Evolutionary conservation across 2,797 vertebrate genomes (phyloP), one percentile per base, ranked within the genome.

Genomic region (Octomys mimax): DNA sequence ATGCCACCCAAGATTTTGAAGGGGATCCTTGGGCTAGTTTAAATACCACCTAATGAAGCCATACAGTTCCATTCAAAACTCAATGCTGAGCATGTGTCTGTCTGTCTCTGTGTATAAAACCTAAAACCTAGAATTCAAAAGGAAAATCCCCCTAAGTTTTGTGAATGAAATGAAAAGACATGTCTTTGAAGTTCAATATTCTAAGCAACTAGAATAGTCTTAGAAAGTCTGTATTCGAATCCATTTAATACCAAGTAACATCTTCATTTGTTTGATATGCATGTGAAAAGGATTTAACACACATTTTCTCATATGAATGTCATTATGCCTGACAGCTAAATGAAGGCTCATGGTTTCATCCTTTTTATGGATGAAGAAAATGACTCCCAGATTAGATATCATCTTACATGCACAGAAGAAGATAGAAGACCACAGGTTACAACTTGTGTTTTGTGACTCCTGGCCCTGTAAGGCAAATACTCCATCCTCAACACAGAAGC

Each of bases 1-100:
- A 92, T 8, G 8, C 84, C 36, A 61, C 59, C 54, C 64, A 82
- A 70, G 0, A 83, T 62, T 59, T 87, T 42, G 57, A 64, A 75
- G 70, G 64, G 87, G 33, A 66, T 75, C 59, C 77, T 0, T 86
- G 91, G 49, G 80, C 92, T 77, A 42, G 77, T 83, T 95, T 87
- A 68, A 89, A 52, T 22, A 6, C 13, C 11, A 46, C 0, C 89
- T 66, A 71, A 49, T 2, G 57, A 87, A 91, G 78, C 33, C 9
- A 93, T 13, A 57, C 9, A 26, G 49, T 28, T 57, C 21, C 46
- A 89, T 2, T 28, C 64, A 79, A 77, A 77, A 71, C 13, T 24
- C 62, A 77, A 59, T 21, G 28, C 26, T 52, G 36, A 66, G 70
- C 82, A 52, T 16, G 0, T 24, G 13, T 71, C 36, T 71, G 3